Evolutionary conservation across 2,797 vertebrate species (phyloP).

Genomic region (Sebastes vulpes): DNA sequence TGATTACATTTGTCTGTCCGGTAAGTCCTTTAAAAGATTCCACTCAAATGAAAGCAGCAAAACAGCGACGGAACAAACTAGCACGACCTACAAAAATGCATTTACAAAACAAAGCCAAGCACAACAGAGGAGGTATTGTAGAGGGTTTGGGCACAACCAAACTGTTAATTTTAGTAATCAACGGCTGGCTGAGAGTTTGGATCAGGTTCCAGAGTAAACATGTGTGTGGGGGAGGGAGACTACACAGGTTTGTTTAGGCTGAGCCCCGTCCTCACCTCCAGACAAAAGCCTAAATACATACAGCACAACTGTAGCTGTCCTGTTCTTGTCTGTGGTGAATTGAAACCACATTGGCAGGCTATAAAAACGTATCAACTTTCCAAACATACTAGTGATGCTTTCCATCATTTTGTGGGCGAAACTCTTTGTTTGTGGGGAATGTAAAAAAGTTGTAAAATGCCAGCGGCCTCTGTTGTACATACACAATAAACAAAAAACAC

Average conservation of each 20-base stretch:
- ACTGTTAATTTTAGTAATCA: slow-evolving; percentile 68
- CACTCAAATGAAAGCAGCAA: slow-evolving; percentile 59
- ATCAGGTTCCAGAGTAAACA: slow-evolving; percentile 64
- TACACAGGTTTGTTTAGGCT: slow-evolving; percentile 67
- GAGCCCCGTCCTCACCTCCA: slow-evolving; percentile 54
- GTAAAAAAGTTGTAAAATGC: slow-evolving; percentile 41
- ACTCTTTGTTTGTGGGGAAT: slow-evolving; percentile 31
- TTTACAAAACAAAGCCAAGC: slow-evolving; percentile 54
- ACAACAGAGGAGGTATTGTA: slow-evolving; percentile 70
- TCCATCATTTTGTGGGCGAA: slow-evolving; percentile 37
- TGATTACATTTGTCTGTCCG: slow-evolving; percentile 52
- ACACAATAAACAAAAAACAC: slow-evolving; percentile 68
- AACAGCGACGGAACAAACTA: slow-evolving; percentile 55
- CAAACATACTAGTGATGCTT: slow-evolving; percentile 53
- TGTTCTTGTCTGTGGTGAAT: slow-evolving; percentile 48
- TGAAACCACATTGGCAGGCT: slow-evolving; percentile 47
- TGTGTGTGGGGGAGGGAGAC: slow-evolving; percentile 22
- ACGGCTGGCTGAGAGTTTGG: slow-evolving; percentile 64
- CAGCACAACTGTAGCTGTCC: slow-evolving; percentile 38
- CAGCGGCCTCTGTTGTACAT: slow-evolving; percentile 46
- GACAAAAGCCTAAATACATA: slow-evolving; percentile 47
- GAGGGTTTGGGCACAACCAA: slow-evolving; percentile 62
- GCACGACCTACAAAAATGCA: slow-evolving; percentile 54
- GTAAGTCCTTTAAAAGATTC: slow-evolving; percentile 15
- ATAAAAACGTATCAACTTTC: slow-evolving; percentile 48